These are phyloP conservation scores for Ophiodon elongatus DNA, from an alignment of 2,113 vertebrate genomes.

Conservation along the genomic window DNA sequence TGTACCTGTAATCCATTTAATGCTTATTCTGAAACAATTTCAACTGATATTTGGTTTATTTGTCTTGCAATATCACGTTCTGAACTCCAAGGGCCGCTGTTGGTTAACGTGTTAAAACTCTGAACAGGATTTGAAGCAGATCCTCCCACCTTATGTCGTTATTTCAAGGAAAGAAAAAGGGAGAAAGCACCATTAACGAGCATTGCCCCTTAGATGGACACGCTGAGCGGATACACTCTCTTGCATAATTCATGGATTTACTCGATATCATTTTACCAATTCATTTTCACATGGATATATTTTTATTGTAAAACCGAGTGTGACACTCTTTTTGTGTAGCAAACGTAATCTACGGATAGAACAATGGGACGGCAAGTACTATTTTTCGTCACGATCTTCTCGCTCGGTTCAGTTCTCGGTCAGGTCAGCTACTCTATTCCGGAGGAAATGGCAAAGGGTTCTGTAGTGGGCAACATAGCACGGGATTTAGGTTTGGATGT, in stretches of 20 bases:
- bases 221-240: too few species aligned
- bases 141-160: constrained; percentile 39
- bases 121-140: constrained; percentile 2
- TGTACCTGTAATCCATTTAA: too few species aligned
- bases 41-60: rapidly evolving
- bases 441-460: constrained; percentile 81
- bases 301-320: background rate
- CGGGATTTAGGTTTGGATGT: constrained; percentile 79
- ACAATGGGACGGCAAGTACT: constrained; percentile 69
- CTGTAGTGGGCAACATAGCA: constrained; percentile 78
- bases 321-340: background rate
- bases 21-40: background rate
- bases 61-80: constrained; percentile 35
- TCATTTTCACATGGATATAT: rapidly evolving
- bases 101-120: constrained; percentile 38
- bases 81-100: constrained; percentile 69
- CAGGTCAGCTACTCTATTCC: constrained; percentile 82
- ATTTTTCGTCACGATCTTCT: constrained; percentile 36
- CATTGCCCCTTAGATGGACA: background rate
- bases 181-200: background rate
- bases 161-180: constrained; percentile 26
- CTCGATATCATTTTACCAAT: background rate
- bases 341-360: background rate
- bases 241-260: background rate
- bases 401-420: constrained; percentile 2